Conservation (phyloP, 2,113 vertebrate genomes). For the Myotis brandtii region DNA sequence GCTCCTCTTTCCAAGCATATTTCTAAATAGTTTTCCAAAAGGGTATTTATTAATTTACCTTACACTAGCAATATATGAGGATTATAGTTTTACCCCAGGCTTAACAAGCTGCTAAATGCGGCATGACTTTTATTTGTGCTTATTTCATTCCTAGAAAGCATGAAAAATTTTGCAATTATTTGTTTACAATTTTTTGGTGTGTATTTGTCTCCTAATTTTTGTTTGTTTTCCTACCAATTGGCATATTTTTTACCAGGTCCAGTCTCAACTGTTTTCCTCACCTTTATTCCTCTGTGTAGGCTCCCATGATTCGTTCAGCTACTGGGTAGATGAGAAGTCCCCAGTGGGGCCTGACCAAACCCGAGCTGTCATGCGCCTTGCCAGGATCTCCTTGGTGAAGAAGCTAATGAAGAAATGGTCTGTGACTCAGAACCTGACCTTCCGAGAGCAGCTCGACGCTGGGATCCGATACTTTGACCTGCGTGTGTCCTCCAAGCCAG, state of each 20-base stretch:
- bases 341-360: constrained; percentile 93
- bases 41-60: constrained; percentile 61
- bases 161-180: not conserved
- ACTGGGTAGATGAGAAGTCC: constrained; percentile 94
- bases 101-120: constrained; percentile 41
- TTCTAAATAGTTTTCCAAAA: constrained; percentile 56
- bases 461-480: constrained; percentile 99
- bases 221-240: not conserved
- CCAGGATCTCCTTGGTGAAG: constrained; percentile 90
- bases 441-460: constrained; percentile 95
- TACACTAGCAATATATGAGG: constrained; percentile 40
- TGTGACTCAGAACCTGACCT: constrained; percentile 95
- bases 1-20: constrained; percentile 43
- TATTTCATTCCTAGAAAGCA: constrained; percentile 46
- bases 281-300: constrained; percentile 80
- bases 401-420: constrained; percentile 96
- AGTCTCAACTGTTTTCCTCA: not conserved
- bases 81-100: constrained; percentile 1
- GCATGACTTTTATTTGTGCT: constrained; percentile 39
- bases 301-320: constrained; percentile 95
- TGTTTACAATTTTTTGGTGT: not conserved
- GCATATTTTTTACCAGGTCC: not conserved
- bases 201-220: not conserved
- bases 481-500: constrained; percentile 96
- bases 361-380: constrained; percentile 89